Conservation (phyloP, 2,113 vertebrate species). For the Thryonomys swinderianus region DNA sequence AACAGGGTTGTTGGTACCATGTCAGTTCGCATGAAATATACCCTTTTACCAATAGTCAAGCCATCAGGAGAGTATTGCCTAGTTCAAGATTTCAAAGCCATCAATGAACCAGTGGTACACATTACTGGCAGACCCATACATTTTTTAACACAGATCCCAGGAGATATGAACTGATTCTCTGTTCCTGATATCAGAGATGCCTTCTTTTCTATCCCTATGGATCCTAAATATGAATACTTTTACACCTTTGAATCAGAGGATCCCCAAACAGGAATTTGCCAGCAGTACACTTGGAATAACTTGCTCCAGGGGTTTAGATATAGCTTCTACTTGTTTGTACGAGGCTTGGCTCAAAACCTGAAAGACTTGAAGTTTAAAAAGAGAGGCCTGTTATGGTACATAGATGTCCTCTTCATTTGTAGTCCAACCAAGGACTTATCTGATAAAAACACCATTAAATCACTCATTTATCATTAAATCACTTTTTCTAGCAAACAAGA, state of each 20-base stretch:
- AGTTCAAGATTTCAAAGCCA: neutral
- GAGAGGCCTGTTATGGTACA: neutral
- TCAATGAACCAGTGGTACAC: neutral
- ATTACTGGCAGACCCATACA: neutral
- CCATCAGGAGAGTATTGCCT: neutral
- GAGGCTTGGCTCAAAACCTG: neutral
- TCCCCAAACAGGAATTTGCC: neutral
- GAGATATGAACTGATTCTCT: neutral
- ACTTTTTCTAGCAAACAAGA: neutral
- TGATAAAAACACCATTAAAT: neutral
- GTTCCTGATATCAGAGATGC: neutral
- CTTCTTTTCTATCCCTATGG: neutral
- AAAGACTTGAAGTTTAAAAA: neutral
- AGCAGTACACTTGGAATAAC: neutral
- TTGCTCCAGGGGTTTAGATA: neutral
- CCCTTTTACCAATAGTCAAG: neutral
- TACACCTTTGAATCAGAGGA: neutral
- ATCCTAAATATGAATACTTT: neutral
- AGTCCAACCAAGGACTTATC: neutral
- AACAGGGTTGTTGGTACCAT: neutral
- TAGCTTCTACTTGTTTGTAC: neutral
- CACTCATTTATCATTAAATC: neutral
- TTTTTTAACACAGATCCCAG: neutral
- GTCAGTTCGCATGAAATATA: neutral
- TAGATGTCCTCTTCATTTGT: neutral